Evolutionary conservation across 2,888 invertebrate species (phyloP), one percentile per base, ranked within the genome.

Genomic region (Cerceris ruficornis): DNA sequence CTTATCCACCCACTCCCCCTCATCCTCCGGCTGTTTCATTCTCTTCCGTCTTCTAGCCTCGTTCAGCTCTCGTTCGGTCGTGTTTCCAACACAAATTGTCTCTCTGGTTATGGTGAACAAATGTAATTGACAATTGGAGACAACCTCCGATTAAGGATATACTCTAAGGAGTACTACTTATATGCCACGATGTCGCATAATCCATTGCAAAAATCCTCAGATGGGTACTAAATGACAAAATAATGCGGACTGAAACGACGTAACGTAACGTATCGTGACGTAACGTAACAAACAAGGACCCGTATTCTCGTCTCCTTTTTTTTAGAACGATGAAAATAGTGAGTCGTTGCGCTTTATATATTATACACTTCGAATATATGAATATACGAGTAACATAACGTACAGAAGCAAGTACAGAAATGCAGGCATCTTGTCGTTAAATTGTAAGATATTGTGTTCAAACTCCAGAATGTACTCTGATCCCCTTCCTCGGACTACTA

Each of bases 391-490:
- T 84, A 86, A 86, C 82, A 87, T 86, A 86, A 89, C 88, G 89
- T 90, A 90, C 90, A 88, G 89, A 89, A 88, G 86, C 88, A 90
- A 88, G 87, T 88, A 89, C 88, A 89, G 82, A 90, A 90, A 88
- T 86, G 89, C 90, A 90, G 88, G 89, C 88, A 89, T 90, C 89
- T 90, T 88, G 90, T 90, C 90, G 90, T 91, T 91, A 90, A 90
- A 90, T 88, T 91, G 90, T 91, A 91, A 90, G 90, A 91, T 91
- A 90, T 89, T 90, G 90, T 91, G 90, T 91, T 90, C 89, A 91
- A 89, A 89, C 86, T 90, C 88, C 90, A 90, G 90, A 90, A 90
- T 90, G 90, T 91, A 91, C 88, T 91, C 90, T 90, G 90, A 90
- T 85, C 87, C 87, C 88, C 88, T 84, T 86, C 82, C 85, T 82